A percentile compares a stretch with the other conserved stretches of the same genome.
Evolutionary conservation across 2,888 invertebrate species (phyloP).

Genomic region (Euproctis similis): DNA sequence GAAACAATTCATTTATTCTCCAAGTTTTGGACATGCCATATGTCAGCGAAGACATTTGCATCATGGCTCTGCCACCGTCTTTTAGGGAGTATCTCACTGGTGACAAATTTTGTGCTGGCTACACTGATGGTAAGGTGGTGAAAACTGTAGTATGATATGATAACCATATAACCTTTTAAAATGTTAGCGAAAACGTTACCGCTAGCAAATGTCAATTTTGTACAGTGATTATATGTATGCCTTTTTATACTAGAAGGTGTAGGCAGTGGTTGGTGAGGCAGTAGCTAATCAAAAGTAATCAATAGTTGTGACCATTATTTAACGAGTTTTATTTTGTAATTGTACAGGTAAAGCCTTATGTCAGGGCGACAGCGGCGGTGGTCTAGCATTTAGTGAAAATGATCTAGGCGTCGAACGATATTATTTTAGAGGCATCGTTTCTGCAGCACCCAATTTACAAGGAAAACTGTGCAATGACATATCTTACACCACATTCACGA

Average conservation of each 20-base stretch:
- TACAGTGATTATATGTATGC: too few relatives aligned
- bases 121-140: constrained; percentile 4
- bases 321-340: not conserved
- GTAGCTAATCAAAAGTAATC: too few relatives aligned
- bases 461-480: constrained; percentile 1
- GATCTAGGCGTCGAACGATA: constrained; percentile 29
- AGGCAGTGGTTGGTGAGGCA: too few relatives aligned
- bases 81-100: constrained; percentile 4
- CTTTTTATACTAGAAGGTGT: too few relatives aligned
- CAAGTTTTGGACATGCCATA: constrained; percentile 25
- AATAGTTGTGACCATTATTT: too few relatives aligned
- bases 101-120: constrained; percentile 5
- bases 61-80: constrained; percentile 9
- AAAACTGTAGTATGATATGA: too few relatives aligned
- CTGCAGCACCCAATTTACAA: constrained; percentile 19
- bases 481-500: constrained; percentile 4
- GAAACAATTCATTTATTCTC: constrained; percentile 13
- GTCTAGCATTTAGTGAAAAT: constrained; percentile 31
- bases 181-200: too few relatives aligned
- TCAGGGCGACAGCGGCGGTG: constrained; percentile 49
- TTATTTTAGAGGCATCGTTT: constrained; percentile 43
- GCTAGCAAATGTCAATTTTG: too few relatives aligned
- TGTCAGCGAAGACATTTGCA: constrained; percentile 21
- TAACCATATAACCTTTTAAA: too few relatives aligned
- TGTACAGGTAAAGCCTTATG: constrained; percentile 27